These are phyloP conservation scores for Trilocha varians DNA, from an alignment of 2,888 invertebrate species.

Conservation along the genomic window DNA sequence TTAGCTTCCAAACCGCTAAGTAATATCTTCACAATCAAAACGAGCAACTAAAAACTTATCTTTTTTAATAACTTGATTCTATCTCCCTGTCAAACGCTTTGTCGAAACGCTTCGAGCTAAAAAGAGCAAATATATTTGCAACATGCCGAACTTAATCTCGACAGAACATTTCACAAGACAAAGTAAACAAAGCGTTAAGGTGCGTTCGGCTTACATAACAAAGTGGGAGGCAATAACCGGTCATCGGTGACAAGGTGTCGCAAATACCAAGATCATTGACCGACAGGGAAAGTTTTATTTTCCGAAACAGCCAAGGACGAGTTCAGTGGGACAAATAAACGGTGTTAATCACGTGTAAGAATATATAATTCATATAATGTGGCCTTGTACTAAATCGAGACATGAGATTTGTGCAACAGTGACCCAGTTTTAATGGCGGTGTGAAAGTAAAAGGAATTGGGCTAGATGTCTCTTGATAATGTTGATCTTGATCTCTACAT, in stretches of 20 bases:
- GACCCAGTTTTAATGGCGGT: no score
- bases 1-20: no score
- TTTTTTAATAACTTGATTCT: no score
- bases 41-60: no score
- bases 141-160: neutral
- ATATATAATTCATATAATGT: neutral
- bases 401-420: neutral
- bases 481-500: no score
- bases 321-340: conserved; percentile 1
- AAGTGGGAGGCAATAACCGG: conserved; percentile 18
- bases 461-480: no score
- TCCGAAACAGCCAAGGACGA: conserved; percentile 3
- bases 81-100: no score
- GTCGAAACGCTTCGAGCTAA: no score
- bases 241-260: conserved; percentile 30
- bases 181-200: conserved; percentile 8
- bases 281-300: conserved; percentile 19
- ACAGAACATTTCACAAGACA: neutral
- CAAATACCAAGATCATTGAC: conserved; percentile 32
- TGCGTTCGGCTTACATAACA: conserved; percentile 24
- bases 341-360: neutral
- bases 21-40: no score
- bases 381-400: neutral
- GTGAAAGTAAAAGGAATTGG: no score
- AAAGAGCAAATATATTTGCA: neutral